phyloP scores from a whole-genome alignment of 2,113 vertebrate species.

The Chaetodon auriga region DNA sequence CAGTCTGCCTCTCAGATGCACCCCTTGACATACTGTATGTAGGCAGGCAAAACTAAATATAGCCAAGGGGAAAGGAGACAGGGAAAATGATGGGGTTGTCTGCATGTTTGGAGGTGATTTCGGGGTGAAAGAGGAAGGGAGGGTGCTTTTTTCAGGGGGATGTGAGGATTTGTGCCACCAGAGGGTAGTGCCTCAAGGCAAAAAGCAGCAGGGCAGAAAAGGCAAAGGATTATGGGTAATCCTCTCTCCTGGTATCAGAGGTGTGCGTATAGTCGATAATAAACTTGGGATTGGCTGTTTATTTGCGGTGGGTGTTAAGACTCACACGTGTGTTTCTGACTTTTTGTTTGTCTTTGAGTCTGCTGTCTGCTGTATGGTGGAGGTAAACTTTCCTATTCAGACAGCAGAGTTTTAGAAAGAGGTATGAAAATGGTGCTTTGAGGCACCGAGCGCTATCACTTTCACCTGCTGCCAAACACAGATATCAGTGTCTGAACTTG shows the following conservation, averaged over 20 bases:
- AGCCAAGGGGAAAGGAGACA: conserved; percentile 52
- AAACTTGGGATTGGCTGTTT: conserved; percentile 61
- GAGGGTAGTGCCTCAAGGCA: conserved; percentile 60
- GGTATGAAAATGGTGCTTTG: background rate
- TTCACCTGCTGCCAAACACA: background rate
- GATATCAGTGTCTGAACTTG: conserved; percentile 2
- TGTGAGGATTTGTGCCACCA: conserved; percentile 53
- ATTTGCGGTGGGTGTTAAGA: conserved; percentile 20
- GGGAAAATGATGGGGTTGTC: conserved; percentile 17
- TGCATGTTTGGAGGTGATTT: conserved; percentile 60
- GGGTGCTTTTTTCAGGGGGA: conserved; percentile 13
- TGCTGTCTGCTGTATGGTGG: background rate
- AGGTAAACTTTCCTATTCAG: background rate
- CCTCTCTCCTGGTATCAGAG: conserved; percentile 54
- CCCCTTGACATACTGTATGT: conserved; percentile 19
- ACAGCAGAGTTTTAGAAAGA: background rate
- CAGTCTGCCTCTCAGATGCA: conserved; percentile 22
- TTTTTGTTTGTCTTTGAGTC: conserved; percentile 29
- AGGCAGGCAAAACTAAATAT: conserved; percentile 57
- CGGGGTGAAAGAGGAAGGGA: conserved; percentile 46
- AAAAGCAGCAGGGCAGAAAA: conserved; percentile 66
- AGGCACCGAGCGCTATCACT: background rate
- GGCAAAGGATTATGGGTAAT: conserved; percentile 75
- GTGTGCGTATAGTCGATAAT: conserved; percentile 55
- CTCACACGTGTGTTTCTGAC: conserved; percentile 14